Conservation (phyloP, 1,140 invertebrate species). For the Neuroterus valhalla region DNA sequence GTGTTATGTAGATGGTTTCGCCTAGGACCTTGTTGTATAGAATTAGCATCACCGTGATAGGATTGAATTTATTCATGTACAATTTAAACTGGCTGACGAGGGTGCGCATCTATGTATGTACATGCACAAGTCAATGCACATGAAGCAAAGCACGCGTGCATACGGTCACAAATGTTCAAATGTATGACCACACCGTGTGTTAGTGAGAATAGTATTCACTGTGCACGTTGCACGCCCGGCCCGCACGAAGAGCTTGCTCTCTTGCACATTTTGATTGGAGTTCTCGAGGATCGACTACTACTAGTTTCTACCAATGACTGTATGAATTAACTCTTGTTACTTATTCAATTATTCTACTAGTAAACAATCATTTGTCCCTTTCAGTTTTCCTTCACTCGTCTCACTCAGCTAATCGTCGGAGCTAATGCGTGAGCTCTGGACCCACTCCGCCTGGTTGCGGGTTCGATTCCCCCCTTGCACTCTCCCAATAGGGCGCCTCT, state of each 20-base stretch:
- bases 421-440: no score
- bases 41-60: constrained; percentile 64
- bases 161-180: constrained; percentile 1
- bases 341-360: neutral
- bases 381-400: neutral
- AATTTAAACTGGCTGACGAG: constrained; percentile 60
- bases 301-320: neutral
- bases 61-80: constrained; percentile 68
- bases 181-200: no score
- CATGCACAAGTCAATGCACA: no score
- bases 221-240: neutral
- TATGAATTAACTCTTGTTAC: neutral
- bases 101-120: constrained; percentile 49
- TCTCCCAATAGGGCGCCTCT: no score
- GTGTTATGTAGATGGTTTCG: constrained; percentile 58
- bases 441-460: no score
- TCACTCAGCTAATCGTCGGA: no score
- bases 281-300: constrained; percentile 7
- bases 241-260: neutral
- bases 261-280: constrained; percentile 2
- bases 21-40: constrained; percentile 54
- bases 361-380: neutral
- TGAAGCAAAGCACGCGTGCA: neutral
- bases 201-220: no score
- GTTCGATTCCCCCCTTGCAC: no score